A percentile compares a stretch with the other conserved stretches of the same genome.
Evolutionary conservation across 2,797 vertebrate species (phyloP).

Genomic region (Aulostomus chinensis): DNA sequence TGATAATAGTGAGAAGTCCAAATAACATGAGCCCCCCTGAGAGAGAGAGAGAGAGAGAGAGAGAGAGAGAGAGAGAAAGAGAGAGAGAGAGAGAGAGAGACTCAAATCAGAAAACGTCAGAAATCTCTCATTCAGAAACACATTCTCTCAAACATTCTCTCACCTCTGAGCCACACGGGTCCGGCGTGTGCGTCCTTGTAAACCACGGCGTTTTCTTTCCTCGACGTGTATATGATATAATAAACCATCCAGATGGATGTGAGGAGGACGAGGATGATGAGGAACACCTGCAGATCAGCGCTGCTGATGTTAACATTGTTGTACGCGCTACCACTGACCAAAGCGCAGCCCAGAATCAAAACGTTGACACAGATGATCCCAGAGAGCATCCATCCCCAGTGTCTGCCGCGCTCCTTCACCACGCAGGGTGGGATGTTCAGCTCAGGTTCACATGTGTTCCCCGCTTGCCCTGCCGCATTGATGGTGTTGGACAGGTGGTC

Average conservation of each 20-base stretch:
- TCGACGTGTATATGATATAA: slow-evolving; percentile 77
- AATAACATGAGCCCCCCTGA: slow-evolving; percentile 92
- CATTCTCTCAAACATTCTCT: background rate
- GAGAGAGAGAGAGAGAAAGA: slow-evolving; percentile 3
- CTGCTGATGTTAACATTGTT: slow-evolving; percentile 74
- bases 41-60: slow-evolving; percentile 4
- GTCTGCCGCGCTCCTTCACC: slow-evolving; percentile 76
- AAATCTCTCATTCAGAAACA: no score
- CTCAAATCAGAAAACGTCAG: no score
- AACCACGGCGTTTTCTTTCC: slow-evolving; percentile 75
- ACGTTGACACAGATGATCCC: slow-evolving; percentile 87
- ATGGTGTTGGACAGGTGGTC: slow-evolving; percentile 54
- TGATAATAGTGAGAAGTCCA: slow-evolving; percentile 89
- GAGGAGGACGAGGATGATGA: slow-evolving; percentile 86
- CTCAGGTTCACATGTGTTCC: slow-evolving; percentile 10
- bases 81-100: background rate
- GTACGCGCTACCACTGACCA: slow-evolving; percentile 86
- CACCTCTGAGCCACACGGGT: slow-evolving; percentile 95
- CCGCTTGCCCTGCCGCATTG: background rate
- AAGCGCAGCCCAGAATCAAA: slow-evolving; percentile 85
- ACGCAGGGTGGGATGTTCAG: slow-evolving; percentile 26
- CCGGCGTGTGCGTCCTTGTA: slow-evolving; percentile 91
- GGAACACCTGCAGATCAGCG: slow-evolving; percentile 84
- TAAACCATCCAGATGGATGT: slow-evolving; percentile 89
- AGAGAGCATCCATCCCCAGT: slow-evolving; percentile 90